Evolutionary conservation across 23 tunicate species (phyloP).

Genomic region (Halocynthia roretzi): DNA sequence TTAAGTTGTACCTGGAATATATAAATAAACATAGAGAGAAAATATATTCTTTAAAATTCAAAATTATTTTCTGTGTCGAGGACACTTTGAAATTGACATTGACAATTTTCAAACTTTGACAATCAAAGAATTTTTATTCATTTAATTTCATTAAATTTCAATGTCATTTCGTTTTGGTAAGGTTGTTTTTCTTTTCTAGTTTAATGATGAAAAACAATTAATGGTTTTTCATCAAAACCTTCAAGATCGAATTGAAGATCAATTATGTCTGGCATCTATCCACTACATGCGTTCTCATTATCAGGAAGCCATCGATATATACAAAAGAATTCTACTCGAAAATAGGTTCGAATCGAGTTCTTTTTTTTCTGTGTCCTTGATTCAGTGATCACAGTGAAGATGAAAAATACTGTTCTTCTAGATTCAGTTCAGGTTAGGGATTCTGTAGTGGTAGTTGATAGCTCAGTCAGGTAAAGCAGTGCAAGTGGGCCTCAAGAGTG

Average conservation of each 20-base stretch:
- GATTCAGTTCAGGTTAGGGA: background rate
- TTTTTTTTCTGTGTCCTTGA: background rate
- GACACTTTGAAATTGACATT: too few species aligned
- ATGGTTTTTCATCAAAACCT: constrained; percentile 74
- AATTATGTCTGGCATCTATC: constrained; percentile 90
- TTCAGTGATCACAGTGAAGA: background rate
- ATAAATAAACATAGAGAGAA: background rate
- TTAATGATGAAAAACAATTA: constrained; percentile 78
- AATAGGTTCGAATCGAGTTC: constrained; percentile 46
- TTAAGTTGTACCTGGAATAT: background rate
- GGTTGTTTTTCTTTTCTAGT: constrained; percentile 37
- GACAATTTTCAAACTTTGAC: background rate
- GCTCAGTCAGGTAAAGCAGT: too few species aligned
- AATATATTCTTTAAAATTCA: background rate
- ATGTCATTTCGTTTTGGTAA: background rate
- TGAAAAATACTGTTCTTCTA: too few species aligned
- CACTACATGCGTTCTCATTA: constrained; percentile 99
- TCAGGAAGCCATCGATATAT: constrained; percentile 97
- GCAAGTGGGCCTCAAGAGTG: too few species aligned
- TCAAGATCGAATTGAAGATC: constrained; percentile 95
- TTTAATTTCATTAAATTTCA: background rate
- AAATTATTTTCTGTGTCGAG: background rate
- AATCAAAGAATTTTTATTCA: background rate
- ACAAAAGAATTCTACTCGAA: constrained; percentile 83
- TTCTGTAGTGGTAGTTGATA: too few species aligned